A percentile compares a stretch with the other conserved stretches of the same genome.
phyloP scores from a whole-genome alignment of 2,888 invertebrate genomes.

The Opisthograptis luteolata region DNA sequence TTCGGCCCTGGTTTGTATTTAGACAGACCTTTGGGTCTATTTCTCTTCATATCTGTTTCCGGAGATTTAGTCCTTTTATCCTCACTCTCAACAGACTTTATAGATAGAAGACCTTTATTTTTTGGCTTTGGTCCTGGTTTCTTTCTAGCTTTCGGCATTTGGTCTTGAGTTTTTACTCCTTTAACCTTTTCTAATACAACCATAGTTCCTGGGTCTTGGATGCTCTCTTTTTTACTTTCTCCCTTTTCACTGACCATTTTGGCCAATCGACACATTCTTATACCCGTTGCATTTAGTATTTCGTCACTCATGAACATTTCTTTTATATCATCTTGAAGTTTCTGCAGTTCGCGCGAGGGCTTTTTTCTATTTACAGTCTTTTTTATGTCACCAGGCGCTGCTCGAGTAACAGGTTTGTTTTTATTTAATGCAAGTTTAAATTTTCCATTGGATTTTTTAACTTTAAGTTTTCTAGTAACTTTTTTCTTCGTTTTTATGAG shows the following conservation, averaged over 20 bases:
- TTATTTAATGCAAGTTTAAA: conserved; percentile 18
- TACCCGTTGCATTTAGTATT: conserved; percentile 85
- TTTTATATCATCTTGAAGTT: conserved; percentile 87
- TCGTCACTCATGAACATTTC: conserved; percentile 88
- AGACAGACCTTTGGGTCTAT: conserved; percentile 20
- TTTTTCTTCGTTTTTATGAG: neutral
- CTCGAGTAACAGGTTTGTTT: neutral
- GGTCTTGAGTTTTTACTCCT: conserved; percentile 34
- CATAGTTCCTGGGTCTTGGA: conserved; percentile 47
- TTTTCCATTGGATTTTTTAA: conserved; percentile 4
- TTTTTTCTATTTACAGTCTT: conserved; percentile 43
- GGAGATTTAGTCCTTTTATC: neutral
- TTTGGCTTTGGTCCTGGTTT: conserved; percentile 56
- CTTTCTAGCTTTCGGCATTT: conserved; percentile 48
- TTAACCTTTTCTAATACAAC: conserved; percentile 62
- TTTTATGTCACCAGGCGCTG: conserved; percentile 3
- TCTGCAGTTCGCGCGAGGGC: conserved; percentile 81
- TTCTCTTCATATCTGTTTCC: conserved; percentile 11
- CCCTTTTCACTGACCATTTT: conserved; percentile 74
- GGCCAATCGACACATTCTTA: conserved; percentile 86
- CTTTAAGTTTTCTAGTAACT: conserved; percentile 11
- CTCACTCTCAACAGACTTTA: conserved; percentile 33
- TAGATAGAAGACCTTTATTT: conserved; percentile 36
- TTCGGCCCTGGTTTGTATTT: conserved; percentile 63
- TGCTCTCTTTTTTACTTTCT: conserved; percentile 44